phyloP scores from a whole-genome alignment of 1,140 invertebrate genomes.

The Zaprionus vittiger region DNA sequence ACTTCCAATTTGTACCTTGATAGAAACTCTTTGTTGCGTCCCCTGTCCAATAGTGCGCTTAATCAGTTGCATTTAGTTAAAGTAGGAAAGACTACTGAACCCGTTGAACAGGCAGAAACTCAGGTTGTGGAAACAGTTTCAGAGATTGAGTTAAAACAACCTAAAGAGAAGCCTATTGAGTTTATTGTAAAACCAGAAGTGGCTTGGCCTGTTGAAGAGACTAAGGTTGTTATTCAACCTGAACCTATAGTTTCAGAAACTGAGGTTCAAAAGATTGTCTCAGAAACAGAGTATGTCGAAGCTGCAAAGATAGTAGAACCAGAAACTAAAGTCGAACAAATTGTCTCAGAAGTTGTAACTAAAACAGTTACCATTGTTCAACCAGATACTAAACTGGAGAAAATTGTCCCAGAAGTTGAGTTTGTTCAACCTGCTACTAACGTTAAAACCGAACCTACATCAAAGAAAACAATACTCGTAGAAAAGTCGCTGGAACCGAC shows the following conservation, averaged over 20 bases:
- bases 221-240: slow-evolving; percentile 1
- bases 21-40: slow-evolving; percentile 45
- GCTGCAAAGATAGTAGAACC: neutral
- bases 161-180: neutral
- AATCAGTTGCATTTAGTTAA: slow-evolving; percentile 51
- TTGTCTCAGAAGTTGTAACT: neutral
- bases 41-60: slow-evolving; percentile 38
- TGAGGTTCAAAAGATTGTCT: neutral
- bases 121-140: slow-evolving; percentile 8
- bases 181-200: slow-evolving; percentile 17
- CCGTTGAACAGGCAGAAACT: slow-evolving; percentile 1
- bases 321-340: neutral
- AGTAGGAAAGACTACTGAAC: slow-evolving; percentile 27
- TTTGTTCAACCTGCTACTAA: neutral
- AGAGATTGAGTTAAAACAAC: slow-evolving; percentile 2
- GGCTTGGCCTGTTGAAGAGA: slow-evolving; percentile 1
- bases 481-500: slow-evolving; percentile 18
- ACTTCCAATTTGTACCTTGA: slow-evolving; percentile 66
- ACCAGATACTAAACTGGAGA: slow-evolving; percentile 2
- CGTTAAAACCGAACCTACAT: neutral
- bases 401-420: slow-evolving; percentile 10
- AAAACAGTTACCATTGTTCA: neutral
- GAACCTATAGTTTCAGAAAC: neutral
- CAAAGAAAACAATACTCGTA: slow-evolving; percentile 6
- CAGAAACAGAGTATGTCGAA: neutral